Percentiles rank a stretch among this genome's conserved stretches.
phyloP scores from a whole-genome alignment of 2,888 invertebrate genomes.

The Oscheius myriophilus region DNA sequence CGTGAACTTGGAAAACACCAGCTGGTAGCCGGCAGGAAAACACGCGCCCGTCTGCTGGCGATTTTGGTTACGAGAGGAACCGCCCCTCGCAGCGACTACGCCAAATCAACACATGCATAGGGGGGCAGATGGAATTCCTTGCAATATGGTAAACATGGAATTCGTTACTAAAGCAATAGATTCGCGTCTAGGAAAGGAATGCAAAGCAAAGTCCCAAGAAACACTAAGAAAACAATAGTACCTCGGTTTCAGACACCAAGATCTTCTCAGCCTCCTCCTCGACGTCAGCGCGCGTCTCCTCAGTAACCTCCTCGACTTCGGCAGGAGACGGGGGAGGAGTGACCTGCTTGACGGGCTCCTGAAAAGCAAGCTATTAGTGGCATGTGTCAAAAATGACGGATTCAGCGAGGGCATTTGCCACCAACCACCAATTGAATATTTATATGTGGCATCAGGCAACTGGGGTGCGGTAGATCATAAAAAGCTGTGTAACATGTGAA shows the following conservation, averaged over 20 bases:
- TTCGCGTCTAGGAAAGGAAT: slow-evolving; percentile 1
- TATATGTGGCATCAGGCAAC: no score
- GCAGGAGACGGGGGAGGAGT: slow-evolving; percentile 27
- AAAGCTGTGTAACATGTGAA: no score
- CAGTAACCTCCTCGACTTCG: slow-evolving; percentile 14
- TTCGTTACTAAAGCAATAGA: slow-evolving; percentile 15
- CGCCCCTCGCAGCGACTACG: slow-evolving; percentile 11
- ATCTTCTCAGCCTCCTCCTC: slow-evolving; percentile 22
- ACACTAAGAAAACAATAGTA: background rate
- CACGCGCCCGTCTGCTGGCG: slow-evolving; percentile 11
- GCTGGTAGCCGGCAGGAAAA: slow-evolving; percentile 1
- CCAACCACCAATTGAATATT: no score
- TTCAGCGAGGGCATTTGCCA: no score
- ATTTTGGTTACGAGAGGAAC: background rate
- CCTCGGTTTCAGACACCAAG: slow-evolving; percentile 21
- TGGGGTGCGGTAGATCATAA: no score
- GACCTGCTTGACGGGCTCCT: slow-evolving; percentile 27
- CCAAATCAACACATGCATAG: slow-evolving; percentile 11
- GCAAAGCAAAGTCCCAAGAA: background rate
- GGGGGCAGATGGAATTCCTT: slow-evolving; percentile 10
- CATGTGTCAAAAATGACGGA: no score
- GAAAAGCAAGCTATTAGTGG: slow-evolving; percentile 3
- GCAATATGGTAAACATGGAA: slow-evolving; percentile 25
- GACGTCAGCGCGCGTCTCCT: no score
- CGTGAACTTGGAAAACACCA: slow-evolving; percentile 4